phyloP scores from a whole-genome alignment of 2,888 invertebrate genomes.

The Meloe dianella region DNA sequence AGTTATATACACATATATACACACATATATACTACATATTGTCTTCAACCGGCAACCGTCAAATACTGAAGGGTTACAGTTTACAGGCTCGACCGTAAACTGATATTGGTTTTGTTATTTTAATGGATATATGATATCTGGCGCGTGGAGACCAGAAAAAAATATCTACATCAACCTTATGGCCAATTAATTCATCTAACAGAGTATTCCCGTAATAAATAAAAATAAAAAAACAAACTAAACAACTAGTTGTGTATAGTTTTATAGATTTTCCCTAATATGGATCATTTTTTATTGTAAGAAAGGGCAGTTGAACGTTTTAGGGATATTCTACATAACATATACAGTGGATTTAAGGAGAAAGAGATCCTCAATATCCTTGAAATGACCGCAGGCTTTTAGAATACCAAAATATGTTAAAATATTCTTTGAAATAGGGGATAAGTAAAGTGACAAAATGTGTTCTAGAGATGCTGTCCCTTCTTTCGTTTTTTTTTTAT shows the following conservation, averaged over 20 bases:
- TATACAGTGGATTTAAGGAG: conserved; percentile 35
- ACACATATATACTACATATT: no score
- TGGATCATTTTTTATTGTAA: conserved; percentile 31
- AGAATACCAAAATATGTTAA: conserved; percentile 50
- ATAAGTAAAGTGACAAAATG: conserved; percentile 38
- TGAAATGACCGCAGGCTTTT: conserved; percentile 49
- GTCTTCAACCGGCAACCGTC: conserved; percentile 14
- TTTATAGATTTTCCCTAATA: conserved; percentile 31
- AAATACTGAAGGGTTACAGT: conserved; percentile 29
- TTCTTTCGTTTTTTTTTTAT: conserved; percentile 12
- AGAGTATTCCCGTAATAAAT: not conserved
- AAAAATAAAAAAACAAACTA: conserved; percentile 9
- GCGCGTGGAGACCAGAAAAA: conserved; percentile 20
- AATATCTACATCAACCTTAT: conserved; percentile 16
- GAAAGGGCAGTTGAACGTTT: conserved; percentile 28
- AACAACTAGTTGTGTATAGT: not conserved
- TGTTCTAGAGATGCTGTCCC: conserved; percentile 27
- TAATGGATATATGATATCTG: conserved; percentile 34
- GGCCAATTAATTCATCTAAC: conserved; percentile 26
- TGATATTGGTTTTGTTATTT: conserved; percentile 36
- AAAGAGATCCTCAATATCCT: conserved; percentile 37
- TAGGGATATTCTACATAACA: conserved; percentile 34
- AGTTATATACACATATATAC: no score
- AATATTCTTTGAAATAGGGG: conserved; percentile 43
- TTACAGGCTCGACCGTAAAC: conserved; percentile 27